phyloP scores from a whole-genome alignment of 2,113 vertebrate species.

The Mixornis gularis region DNA sequence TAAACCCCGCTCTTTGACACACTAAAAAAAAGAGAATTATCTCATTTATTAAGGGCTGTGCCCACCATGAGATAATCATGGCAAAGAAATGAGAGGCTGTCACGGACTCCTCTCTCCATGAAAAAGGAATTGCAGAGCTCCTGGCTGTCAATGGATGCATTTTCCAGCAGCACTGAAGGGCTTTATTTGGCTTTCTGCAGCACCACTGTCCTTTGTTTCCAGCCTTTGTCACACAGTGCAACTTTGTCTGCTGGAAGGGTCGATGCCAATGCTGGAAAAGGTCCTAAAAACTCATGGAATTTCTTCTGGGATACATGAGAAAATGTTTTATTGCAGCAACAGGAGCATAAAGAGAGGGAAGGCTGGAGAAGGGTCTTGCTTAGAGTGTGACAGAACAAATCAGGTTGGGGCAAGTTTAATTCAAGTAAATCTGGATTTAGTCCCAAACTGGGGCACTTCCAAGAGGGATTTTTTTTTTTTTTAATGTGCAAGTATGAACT shows the following conservation, averaged over 20 bases:
- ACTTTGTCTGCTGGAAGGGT: background rate
- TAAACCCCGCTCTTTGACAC: background rate
- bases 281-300: background rate
- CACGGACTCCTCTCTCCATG: background rate
- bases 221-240: background rate
- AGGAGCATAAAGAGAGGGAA: background rate
- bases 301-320: background rate
- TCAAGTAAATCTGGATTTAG: background rate
- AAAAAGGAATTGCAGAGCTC: background rate
- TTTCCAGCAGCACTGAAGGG: slow-evolving; percentile 11
- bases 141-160: background rate
- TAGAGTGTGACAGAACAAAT: background rate
- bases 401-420: background rate
- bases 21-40: background rate
- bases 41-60: background rate
- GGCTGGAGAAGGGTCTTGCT: background rate
- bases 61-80: background rate
- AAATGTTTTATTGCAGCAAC: background rate
- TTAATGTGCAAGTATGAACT: background rate
- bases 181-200: background rate
- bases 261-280: background rate
- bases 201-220: background rate
- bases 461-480: background rate
- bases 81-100: background rate
- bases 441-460: background rate